phyloP scores from a whole-genome alignment of 2,113 vertebrate genomes.

The Myocastor coypus region DNA sequence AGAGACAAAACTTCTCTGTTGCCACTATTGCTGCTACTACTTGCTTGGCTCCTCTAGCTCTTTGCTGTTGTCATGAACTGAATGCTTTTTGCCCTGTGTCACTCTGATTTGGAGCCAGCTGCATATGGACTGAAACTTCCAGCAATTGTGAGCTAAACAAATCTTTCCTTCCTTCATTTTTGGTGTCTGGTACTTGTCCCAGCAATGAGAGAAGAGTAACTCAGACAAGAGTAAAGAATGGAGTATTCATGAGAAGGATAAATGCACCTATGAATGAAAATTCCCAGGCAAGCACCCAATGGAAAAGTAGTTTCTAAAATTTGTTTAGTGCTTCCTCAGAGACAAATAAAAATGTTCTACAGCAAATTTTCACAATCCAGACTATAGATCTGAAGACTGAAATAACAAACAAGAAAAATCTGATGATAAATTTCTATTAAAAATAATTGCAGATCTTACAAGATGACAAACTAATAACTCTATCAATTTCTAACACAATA shows the following conservation, averaged over 20 bases:
- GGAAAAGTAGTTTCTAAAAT: neutral
- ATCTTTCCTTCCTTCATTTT: too few relatives aligned
- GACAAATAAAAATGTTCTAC: neutral
- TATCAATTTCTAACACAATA: neutral
- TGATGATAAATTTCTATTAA: neutral
- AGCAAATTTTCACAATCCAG: neutral
- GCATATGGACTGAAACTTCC: too few relatives aligned
- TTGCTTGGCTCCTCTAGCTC: too few relatives aligned
- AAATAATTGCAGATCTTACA: neutral
- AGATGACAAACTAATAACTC: neutral
- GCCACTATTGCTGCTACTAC: too few relatives aligned
- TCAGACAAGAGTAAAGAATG: neutral
- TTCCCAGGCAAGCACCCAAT: neutral
- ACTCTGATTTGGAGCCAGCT: too few relatives aligned
- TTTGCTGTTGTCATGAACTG: too few relatives aligned
- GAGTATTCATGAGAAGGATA: neutral
- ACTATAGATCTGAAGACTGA: neutral
- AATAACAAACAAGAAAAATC: neutral
- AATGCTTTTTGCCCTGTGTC: too few relatives aligned
- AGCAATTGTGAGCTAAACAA: too few relatives aligned
- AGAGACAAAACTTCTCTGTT: too few relatives aligned
- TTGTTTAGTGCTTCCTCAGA: neutral
- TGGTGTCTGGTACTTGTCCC: too few relatives aligned
- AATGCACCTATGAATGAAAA: neutral
- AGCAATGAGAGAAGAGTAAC: too few relatives aligned